phyloP scores from a whole-genome alignment of 2,888 invertebrate species.

The Resseliella maxima region DNA sequence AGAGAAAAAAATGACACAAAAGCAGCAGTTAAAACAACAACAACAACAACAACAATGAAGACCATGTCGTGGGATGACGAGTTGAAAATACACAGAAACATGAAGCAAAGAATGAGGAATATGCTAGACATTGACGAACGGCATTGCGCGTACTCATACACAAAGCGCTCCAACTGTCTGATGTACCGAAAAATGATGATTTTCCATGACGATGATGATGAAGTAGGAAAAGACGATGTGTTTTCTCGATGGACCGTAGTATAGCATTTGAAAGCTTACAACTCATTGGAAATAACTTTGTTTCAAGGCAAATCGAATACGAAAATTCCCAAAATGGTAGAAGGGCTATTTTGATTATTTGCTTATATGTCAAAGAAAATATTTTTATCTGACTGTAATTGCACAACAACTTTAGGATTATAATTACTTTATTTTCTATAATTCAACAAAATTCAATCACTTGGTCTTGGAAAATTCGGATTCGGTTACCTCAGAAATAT shows the following conservation, averaged over 20 bases:
- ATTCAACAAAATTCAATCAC: too few relatives aligned
- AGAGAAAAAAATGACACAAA: constrained; percentile 23
- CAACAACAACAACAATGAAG: background rate
- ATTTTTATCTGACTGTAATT: too few relatives aligned
- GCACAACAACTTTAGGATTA: background rate
- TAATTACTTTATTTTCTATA: too few relatives aligned
- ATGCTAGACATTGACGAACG: constrained; percentile 49
- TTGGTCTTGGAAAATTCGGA: background rate
- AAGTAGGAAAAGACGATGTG: constrained; percentile 55
- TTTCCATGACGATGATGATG: constrained; percentile 55
- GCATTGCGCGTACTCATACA: constrained; percentile 6
- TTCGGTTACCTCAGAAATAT: background rate
- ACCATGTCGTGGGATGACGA: background rate
- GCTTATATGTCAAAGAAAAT: too few relatives aligned
- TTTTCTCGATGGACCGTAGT: constrained; percentile 48
- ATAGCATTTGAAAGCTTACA: background rate
- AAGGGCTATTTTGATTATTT: too few relatives aligned
- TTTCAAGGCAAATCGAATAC: background rate
- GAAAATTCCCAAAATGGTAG: too few relatives aligned
- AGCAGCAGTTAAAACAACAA: constrained; percentile 47
- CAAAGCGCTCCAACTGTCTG: constrained; percentile 25
- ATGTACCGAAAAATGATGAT: constrained; percentile 49
- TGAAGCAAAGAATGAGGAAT: constrained; percentile 25
- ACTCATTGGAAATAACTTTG: background rate
- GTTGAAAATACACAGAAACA: constrained; percentile 41